Evolutionary conservation across 1,140 invertebrate species (phyloP), one percentile per base, ranked within the genome.

Genomic region (Macrostomum lignano): DNA sequence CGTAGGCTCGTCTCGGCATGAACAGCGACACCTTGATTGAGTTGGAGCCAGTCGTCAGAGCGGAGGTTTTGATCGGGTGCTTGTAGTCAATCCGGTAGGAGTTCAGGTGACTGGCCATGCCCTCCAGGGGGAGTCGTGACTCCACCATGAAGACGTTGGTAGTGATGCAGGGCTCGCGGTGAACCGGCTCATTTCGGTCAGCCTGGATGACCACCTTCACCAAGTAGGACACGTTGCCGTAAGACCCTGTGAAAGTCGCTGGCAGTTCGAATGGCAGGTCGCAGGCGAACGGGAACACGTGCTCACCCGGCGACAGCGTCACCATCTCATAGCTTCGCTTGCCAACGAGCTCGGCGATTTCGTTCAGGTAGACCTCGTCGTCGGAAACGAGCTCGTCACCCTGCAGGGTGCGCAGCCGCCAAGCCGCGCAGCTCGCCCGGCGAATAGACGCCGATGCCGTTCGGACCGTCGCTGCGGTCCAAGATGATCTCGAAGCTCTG

Each of bases 221-320:
- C 15, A 54, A 46, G 36, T 56, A 56, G 6, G 53, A 53, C 7
- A 56, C 46, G 42, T 50, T 56, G 21, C 53, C 53, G 36, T 42
- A 51, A 36, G 54, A 55, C 25, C 53, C 53, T 36, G 55, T 56
- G 38, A 47, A 56, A 2, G 53, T 55, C 6, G 50, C 52, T 0
- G 53, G 53, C 1, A 56, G 40, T 33, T 47, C 49, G 1, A 46
- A 40, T 0, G 48, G 47, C 0, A 56, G 46, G 21, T 41, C 36
- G 31, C 52, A 55, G 17, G 46, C 43, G 35, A 56, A 50, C 2
- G 47, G 43, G 36, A 51, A 53, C 2, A 44, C 32, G 25, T 53
- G 46, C 13, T 17, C 22, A 2, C 53, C 53, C 5, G 31, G 35
- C 1, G 30, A 21, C 7, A 52, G 25, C 17, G 24, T 36, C 11